These are phyloP conservation scores for Malthinus flaveolus DNA, from an alignment of 2,888 invertebrate species.

Conservation along the genomic window DNA sequence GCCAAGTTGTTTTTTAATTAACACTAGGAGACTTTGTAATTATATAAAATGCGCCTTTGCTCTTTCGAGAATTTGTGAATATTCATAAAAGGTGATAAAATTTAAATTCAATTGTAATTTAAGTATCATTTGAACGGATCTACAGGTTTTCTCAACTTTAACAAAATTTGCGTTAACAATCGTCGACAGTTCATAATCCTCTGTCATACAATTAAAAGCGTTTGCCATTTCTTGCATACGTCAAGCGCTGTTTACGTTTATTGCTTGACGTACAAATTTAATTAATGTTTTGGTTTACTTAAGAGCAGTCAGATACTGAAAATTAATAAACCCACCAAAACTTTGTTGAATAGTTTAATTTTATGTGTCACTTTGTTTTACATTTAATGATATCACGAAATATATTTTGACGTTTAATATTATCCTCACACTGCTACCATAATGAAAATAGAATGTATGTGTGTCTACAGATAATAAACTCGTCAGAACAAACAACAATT, in stretches of 20 bases:
- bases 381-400: slow-evolving; percentile 9
- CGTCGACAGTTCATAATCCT: slow-evolving; percentile 38
- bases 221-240: slow-evolving; percentile 30
- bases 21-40: no score
- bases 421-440: not conserved
- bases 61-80: no score
- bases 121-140: slow-evolving; percentile 37
- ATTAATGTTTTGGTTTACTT: slow-evolving; percentile 34
- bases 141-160: slow-evolving; percentile 36
- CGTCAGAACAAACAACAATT: no score
- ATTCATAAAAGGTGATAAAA: no score
- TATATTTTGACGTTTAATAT: slow-evolving; percentile 5
- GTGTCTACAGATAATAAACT: no score
- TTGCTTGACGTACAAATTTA: slow-evolving; percentile 36
- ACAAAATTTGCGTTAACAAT: slow-evolving; percentile 37
- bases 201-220: slow-evolving; percentile 32
- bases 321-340: slow-evolving; percentile 25
- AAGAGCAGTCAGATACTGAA: slow-evolving; percentile 26
- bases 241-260: slow-evolving; percentile 34
- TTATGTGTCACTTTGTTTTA: slow-evolving; percentile 14
- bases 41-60: no score
- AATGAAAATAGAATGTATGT: no score
- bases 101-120: slow-evolving; percentile 1
- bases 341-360: slow-evolving; percentile 16
- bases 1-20: no score